Conservation (phyloP, 2,113 vertebrate species). For the Rhipidura dahli region DNA sequence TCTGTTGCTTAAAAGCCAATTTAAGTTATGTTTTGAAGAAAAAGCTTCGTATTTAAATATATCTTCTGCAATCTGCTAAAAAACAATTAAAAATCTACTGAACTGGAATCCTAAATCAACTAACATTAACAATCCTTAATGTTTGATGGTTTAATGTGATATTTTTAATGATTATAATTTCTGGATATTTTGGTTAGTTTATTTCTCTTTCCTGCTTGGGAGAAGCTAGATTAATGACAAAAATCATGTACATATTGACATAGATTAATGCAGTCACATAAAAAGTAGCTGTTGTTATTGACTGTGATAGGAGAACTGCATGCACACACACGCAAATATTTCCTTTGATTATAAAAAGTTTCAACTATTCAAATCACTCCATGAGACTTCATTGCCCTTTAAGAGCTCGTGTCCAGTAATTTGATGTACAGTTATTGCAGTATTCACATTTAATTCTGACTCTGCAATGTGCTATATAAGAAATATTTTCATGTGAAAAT, state of each 20-base stretch:
- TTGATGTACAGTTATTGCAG: background rate
- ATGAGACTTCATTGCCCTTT: background rate
- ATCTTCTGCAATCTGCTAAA: background rate
- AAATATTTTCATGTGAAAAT: background rate
- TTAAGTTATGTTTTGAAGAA: background rate
- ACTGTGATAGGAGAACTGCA: background rate
- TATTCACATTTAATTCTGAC: background rate
- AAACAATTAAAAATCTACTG: background rate
- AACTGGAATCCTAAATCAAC: background rate
- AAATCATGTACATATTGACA: background rate
- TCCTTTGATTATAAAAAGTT: background rate
- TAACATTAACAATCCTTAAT: background rate
- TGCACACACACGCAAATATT: no score
- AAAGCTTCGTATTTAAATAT: background rate
- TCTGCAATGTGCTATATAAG: background rate
- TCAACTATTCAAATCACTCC: background rate
- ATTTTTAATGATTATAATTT: background rate
- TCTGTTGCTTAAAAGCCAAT: background rate
- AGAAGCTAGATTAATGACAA: background rate
- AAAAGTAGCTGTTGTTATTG: background rate
- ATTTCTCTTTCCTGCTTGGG: background rate
- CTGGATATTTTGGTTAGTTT: background rate
- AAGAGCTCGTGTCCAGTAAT: background rate
- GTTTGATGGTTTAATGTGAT: background rate
- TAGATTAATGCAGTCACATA: background rate